Base-by-base conservation (phyloP, 1,140 invertebrate species). In the Eueides isabella region DNA sequence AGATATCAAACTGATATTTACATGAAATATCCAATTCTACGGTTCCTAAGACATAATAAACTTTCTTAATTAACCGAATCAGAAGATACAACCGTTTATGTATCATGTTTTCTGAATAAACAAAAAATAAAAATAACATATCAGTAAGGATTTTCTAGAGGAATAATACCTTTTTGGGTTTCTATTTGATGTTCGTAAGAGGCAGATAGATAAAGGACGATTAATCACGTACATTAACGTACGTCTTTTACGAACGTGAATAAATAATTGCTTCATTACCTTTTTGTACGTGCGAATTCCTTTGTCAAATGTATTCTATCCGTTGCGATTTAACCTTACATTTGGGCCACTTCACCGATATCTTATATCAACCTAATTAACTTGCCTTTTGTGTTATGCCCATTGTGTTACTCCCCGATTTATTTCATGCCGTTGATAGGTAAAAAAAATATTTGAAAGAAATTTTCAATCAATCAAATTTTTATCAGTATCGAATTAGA, bases 131-230 rank as follows among this genome's bases (percentile, higher is more conserved):
- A n/a, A n/a, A n/a, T 23, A 19, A 6, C n/a, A 9, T 2, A 23
- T 48, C 41, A 19, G 1, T 48, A 48, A 9, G 6, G 41, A 48
- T 5, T 48, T 48, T 48, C 2, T 9, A 48, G n/a, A 9, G 19
- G n/a, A 48, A 48, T 7, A 23, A 48, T n/a, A 23, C 6, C 0
- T 48, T 48, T 48, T 23, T 9, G 41, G 16, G 5, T 48, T 48
- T 0, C n/a, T 48, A 48, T 48, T 19, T 19, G 9, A 48, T 48
- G 41, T 9, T 23, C 5, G n/a, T 48, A 23, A 19, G 19, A 48
- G n/a, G 41, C n/a, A 48, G 41, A 48, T 48, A 48, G 41, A 48
- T 48, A 48, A 48, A 48, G 41, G n/a, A 48, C n/a, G 41, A 48
- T 44, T 48, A 44, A 44, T 44, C 41, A 44, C 41, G n/a, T 5